Evolutionary conservation across 2,888 invertebrate species (phyloP), one percentile per base, ranked within the genome.

Genomic region (Oligia strigilis): DNA sequence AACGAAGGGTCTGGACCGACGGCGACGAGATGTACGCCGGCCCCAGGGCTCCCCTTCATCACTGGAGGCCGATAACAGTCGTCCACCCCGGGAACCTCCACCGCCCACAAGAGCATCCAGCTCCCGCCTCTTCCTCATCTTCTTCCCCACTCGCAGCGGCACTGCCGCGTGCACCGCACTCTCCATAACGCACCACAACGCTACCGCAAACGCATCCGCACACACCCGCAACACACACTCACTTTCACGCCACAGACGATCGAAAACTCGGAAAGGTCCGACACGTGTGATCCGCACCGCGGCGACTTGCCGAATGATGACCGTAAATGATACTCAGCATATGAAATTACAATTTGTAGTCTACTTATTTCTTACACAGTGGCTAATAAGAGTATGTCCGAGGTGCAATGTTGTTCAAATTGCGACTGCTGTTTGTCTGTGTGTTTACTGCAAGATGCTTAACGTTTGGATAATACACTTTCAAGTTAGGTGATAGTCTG

Each of bases 61-160:
- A 78, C 97, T 97, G 69, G 98, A 98, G 82, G 98, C 97, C 72
- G 98, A 97, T 90, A 97, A 96, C 88, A 98, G 97, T 93, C 98
- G 95, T 67, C 97, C 97, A 1, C 97, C 95, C 8, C 97, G 93
- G 49, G 95, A 95, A 1, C 95, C 96, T 52, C 93, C 95, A 93
- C 98, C 93, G 95, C 97, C 92, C 73, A 98, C 98, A 77, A 98
- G 94, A 67, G 98, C 98, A 93, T 98, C 98, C 89, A 98, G 95
- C 94, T 98, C 98, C 92, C 98, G 97, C 87, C 98, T 97, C 93
- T 98, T 98, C 92, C 98, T 97, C 98, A 98, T 98, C 95, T 98
- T 98, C 95, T 98, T 98, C 87, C 97, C 93, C 96, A 98, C 95
- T 96, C 98, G 93, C 95, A 98, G 94, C 97, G 98, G 95, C 96